Percentiles rank a stretch among this genome's conserved stretches.
Conservation (phyloP, 2,113 vertebrate species). For the Tragelaphus imberbis region DNA sequence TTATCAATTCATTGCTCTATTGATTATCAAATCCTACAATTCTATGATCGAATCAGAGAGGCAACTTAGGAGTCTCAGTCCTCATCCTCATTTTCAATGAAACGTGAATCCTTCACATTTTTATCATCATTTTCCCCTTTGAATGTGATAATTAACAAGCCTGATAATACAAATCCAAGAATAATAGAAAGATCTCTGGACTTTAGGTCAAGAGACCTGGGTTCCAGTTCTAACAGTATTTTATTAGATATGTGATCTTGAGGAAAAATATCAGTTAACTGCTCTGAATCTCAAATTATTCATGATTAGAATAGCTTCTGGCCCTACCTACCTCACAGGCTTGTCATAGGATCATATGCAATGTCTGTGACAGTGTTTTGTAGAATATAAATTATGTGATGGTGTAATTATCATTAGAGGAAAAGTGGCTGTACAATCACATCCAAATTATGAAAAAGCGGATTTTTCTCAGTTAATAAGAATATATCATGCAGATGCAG, state of each 20-base stretch:
- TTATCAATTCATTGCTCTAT: neutral
- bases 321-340: neutral
- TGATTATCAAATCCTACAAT: neutral
- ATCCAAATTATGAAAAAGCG: constrained; percentile 1
- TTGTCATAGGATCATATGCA: neutral
- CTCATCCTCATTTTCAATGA: neutral
- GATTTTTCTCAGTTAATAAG: neutral
- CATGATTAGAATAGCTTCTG: neutral
- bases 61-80: neutral
- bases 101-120: neutral
- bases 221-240: neutral
- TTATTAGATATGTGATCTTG: neutral
- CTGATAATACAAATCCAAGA: constrained; percentile 2
- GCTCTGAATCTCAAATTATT: neutral
- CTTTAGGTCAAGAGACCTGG: neutral
- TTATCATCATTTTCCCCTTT: neutral
- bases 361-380: neutral
- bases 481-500: neutral
- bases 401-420: neutral
- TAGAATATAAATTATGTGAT: constrained; percentile 17
- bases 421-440: neutral
- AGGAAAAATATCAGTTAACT: neutral
- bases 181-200: neutral
- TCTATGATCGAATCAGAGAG: neutral
- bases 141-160: neutral